Conservation (phyloP, 2,888 invertebrate species). For the Drosophila phalerata region DNA sequence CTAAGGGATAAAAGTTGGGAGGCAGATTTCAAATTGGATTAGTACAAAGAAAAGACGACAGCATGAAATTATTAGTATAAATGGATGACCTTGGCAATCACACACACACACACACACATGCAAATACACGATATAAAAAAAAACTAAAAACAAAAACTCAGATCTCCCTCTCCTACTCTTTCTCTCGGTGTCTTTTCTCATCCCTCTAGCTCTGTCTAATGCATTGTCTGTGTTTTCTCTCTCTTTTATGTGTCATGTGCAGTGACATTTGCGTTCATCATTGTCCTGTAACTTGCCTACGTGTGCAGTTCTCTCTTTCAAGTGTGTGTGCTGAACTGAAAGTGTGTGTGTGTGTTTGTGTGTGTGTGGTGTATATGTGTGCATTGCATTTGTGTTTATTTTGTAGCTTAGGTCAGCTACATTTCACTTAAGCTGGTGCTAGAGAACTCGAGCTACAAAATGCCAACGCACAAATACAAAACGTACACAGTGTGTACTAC, state of each 20-base stretch:
- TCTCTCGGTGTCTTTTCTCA: not conserved
- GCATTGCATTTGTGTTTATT: conserved; percentile 72
- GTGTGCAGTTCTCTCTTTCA: conserved; percentile 6
- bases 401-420: conserved; percentile 83
- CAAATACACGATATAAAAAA: not conserved
- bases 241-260: conserved; percentile 32
- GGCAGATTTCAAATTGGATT: conserved; percentile 76
- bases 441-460: conserved; percentile 57
- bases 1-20: conserved; percentile 81
- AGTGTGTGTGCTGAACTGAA: conserved; percentile 6
- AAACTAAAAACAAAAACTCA: not conserved
- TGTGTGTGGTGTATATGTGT: conserved; percentile 26
- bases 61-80: conserved; percentile 62
- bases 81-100: conserved; percentile 53
- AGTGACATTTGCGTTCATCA: conserved; percentile 58
- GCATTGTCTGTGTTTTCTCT: conserved; percentile 1
- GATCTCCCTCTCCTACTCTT: not conserved
- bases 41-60: conserved; percentile 65
- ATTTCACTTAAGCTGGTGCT: conserved; percentile 79
- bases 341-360: not conserved
- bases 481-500: conserved; percentile 26
- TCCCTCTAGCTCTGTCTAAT: not conserved
- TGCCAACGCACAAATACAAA: conserved; percentile 64
- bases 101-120: conserved; percentile 11
- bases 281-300: conserved; percentile 44